Evolutionary conservation across 2,797 vertebrate genomes (phyloP).

Genomic region (Varecia variegata): DNA sequence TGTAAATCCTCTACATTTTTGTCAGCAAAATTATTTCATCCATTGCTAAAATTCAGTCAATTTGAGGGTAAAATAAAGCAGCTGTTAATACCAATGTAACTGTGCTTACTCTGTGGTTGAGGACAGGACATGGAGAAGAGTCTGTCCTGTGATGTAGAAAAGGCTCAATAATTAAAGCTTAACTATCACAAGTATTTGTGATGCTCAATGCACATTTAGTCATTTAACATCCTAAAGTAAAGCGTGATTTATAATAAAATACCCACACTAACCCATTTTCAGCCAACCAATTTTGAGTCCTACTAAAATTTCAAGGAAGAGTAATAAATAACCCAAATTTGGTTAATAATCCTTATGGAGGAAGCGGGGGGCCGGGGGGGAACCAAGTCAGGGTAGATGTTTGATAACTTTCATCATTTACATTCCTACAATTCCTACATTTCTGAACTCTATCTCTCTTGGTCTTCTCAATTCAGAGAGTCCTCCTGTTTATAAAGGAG

Average conservation of each 20-base stretch:
- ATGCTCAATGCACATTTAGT: not conserved
- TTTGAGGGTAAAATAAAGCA: conserved; percentile 36
- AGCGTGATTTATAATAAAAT: not conserved
- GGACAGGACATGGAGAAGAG: not conserved
- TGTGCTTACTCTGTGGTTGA: not conserved
- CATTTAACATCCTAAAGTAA: not conserved
- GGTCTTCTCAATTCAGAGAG: not conserved
- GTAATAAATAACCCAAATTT: not conserved
- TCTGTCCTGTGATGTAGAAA: not conserved
- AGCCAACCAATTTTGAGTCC: not conserved
- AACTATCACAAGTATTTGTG: not conserved
- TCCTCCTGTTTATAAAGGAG: not conserved
- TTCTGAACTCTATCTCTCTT: not conserved
- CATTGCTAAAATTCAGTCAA: conserved; percentile 25
- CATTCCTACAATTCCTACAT: not conserved
- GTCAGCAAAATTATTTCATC: conserved; percentile 49
- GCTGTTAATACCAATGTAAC: not conserved
- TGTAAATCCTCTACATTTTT: not conserved
- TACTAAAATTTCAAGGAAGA: not conserved
- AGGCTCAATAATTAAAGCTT: not conserved
- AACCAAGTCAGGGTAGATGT: not conserved
- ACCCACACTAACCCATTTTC: not conserved
- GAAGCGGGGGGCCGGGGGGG: not conserved
- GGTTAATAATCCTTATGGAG: not conserved
- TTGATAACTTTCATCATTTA: not conserved